Conservation (phyloP, 2,888 invertebrate genomes). For the Nemapogon koenigi region DNA sequence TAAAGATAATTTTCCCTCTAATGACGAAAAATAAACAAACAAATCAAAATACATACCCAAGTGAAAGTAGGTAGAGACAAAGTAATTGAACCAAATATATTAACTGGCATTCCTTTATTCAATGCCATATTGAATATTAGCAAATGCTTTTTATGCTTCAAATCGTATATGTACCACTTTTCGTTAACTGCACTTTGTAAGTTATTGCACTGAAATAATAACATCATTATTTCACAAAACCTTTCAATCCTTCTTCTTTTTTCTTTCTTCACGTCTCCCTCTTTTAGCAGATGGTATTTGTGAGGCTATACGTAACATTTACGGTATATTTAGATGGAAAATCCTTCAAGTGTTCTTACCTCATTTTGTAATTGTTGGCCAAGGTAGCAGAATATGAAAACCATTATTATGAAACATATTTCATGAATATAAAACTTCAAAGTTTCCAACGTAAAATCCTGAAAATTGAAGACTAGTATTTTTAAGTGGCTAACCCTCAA, state of each 20-base stretch:
- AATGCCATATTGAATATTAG: conserved; percentile 42
- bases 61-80: conserved; percentile 48
- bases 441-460: conserved; percentile 37
- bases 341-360: conserved; percentile 20
- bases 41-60: conserved; percentile 45
- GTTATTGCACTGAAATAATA: conserved; percentile 31
- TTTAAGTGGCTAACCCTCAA: conserved; percentile 24
- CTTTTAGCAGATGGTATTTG: no score
- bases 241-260: no score
- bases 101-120: conserved; percentile 44
- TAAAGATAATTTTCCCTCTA: no score
- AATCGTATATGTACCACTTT: conserved; percentile 47
- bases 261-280: no score
- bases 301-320: neutral
- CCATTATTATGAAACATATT: conserved; percentile 36
- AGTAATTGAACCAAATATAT: conserved; percentile 45
- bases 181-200: conserved; percentile 36
- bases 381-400: conserved; percentile 41
- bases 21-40: no score
- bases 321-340: neutral
- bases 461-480: neutral
- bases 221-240: no score
- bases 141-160: conserved; percentile 30
- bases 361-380: conserved; percentile 48
- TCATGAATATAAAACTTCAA: conserved; percentile 47